Percentiles rank a stretch among this genome's conserved stretches.
phyloP scores from a whole-genome alignment of 2,888 invertebrate species.

The Lysandra coridon region DNA sequence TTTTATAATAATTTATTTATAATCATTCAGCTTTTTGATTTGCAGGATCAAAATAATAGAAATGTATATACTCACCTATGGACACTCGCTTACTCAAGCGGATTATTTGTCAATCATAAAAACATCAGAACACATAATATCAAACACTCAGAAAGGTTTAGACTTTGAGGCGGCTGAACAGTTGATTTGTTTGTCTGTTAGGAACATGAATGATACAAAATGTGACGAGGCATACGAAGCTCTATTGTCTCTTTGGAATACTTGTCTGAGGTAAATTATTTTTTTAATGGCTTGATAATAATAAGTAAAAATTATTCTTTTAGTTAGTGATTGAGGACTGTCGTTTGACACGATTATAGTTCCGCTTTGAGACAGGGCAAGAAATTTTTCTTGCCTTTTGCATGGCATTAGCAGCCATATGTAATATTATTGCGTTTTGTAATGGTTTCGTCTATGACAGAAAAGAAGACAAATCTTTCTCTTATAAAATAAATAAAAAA shows the following conservation, averaged over 20 bases:
- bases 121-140: constrained; percentile 52
- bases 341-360: too few species aligned
- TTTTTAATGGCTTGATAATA: constrained; percentile 11
- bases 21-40: constrained; percentile 10
- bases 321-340: too few species aligned
- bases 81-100: constrained; percentile 45
- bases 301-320: too few species aligned
- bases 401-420: too few species aligned
- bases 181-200: constrained; percentile 49
- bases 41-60: constrained; percentile 63
- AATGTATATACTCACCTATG: constrained; percentile 57
- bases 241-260: constrained; percentile 59
- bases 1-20: neutral
- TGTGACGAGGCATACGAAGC: constrained; percentile 30
- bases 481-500: neutral
- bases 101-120: constrained; percentile 55
- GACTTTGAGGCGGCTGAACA: constrained; percentile 56
- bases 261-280: constrained; percentile 61
- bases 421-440: too few species aligned
- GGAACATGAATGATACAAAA: constrained; percentile 34
- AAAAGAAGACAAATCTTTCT: too few species aligned
- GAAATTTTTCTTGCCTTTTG: too few species aligned
- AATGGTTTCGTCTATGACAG: too few species aligned
- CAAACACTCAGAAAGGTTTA: constrained; percentile 47
- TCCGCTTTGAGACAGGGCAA: too few species aligned